Evolutionary conservation across 2,888 invertebrate genomes (phyloP).

Genomic region (Sinhomidia bicolor): DNA sequence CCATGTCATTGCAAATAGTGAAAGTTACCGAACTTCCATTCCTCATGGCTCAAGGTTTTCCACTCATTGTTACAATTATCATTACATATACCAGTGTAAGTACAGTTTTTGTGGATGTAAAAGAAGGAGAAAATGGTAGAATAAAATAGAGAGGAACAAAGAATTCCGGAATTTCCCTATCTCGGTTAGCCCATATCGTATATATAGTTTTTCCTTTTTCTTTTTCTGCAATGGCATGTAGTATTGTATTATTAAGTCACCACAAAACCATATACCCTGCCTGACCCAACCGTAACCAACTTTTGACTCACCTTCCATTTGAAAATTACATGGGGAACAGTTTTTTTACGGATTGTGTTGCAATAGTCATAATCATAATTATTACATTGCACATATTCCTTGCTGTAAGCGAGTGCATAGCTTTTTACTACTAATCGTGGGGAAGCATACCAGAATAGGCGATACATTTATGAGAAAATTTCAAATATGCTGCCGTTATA

Average conservation of each 20-base stretch:
- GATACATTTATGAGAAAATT: background rate
- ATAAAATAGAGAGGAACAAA: background rate
- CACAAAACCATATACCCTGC: background rate
- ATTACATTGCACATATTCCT: background rate
- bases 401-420: background rate
- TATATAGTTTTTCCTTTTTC: background rate
- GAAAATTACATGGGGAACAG: background rate
- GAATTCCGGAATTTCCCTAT: background rate
- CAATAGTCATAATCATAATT: constrained; percentile 28
- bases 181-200: background rate
- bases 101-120: background rate
- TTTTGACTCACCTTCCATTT: background rate
- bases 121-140: background rate
- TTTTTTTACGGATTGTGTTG: background rate
- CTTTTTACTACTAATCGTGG: background rate
- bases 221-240: background rate
- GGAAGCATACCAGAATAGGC: background rate
- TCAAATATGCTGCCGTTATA: background rate
- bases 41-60: constrained; percentile 49
- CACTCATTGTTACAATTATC: constrained; percentile 25
- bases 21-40: constrained; percentile 67
- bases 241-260: background rate
- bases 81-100: background rate
- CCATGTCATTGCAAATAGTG: constrained; percentile 53
- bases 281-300: constrained; percentile 3